A percentile compares a stretch with the other conserved stretches of the same genome.
These are phyloP conservation scores for Lithobates pipiens DNA, from an alignment of 2,797 vertebrate species.

Conservation along the genomic window DNA sequence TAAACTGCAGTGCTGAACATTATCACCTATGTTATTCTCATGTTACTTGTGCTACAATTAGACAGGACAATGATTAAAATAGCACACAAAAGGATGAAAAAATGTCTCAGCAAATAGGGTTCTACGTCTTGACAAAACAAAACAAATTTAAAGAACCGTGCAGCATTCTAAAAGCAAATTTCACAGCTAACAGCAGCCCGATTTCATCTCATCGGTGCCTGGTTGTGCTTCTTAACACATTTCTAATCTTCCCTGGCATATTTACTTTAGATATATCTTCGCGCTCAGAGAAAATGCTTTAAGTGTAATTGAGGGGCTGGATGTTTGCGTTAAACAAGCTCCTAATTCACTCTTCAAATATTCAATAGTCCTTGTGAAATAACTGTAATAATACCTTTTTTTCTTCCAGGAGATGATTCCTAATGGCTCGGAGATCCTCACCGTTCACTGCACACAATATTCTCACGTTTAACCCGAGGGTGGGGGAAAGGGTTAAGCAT, in stretches of 20 bases:
- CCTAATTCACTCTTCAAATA: constrained; percentile 66
- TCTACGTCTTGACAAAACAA: no score
- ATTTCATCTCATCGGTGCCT: constrained; percentile 11
- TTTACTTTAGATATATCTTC: constrained; percentile 72
- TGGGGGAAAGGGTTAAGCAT: constrained; percentile 10
- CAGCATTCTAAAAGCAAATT: no score
- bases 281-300: constrained; percentile 61
- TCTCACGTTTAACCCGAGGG: neutral
- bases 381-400: constrained; percentile 49
- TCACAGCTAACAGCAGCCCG: neutral
- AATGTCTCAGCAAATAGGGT: no score
- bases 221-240: constrained; percentile 72
- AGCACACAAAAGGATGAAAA: no score
- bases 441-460: neutral
- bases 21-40: no score
- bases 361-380: constrained; percentile 42
- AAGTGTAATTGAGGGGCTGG: constrained; percentile 67
- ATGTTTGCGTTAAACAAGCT: constrained; percentile 64
- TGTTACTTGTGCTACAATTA: no score
- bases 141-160: no score
- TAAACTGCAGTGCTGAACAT: no score
- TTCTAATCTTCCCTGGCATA: constrained; percentile 71
- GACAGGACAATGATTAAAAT: no score
- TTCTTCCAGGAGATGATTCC: constrained; percentile 31
- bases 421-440: constrained; percentile 17